phyloP scores from a whole-genome alignment of 2,113 vertebrate genomes.

The Mastomys natalensis region DNA sequence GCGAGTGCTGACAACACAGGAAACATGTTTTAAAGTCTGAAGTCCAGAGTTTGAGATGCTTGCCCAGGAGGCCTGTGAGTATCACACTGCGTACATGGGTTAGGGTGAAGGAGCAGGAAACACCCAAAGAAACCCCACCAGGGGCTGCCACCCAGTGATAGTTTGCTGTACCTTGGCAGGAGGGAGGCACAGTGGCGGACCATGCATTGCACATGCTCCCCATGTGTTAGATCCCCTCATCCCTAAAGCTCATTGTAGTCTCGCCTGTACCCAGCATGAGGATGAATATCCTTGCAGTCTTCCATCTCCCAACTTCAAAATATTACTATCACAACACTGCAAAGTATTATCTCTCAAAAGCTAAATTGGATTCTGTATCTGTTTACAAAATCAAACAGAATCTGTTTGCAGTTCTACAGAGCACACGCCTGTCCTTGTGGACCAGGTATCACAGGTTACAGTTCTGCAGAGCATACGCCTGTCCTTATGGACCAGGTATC shows the following conservation, averaged over 20 bases:
- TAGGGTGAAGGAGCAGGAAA: not conserved
- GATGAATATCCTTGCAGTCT: not conserved
- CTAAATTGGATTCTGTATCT: not conserved
- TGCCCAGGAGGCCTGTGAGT: not conserved
- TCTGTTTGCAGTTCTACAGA: no score
- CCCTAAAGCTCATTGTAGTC: not conserved
- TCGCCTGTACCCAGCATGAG: not conserved
- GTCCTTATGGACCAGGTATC: no score
- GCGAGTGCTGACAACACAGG: not conserved
- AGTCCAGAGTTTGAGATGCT: no score
- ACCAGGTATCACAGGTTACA: not conserved
- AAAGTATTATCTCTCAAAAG: not conserved
- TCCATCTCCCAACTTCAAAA: not conserved
- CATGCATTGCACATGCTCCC: not conserved
- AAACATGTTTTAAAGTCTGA: not conserved
- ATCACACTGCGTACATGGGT: no score
- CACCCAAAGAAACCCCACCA: not conserved
- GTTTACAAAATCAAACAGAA: not conserved
- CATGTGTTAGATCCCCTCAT: not conserved
- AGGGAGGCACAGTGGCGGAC: no score
- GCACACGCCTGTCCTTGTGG: accelerated
- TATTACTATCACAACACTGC: not conserved
- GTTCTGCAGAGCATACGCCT: accelerated
- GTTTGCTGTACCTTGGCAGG: not conserved
- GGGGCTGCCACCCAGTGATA: not conserved